phyloP scores from a whole-genome alignment of 1,140 invertebrate genomes.

The Aphidius ervi region DNA sequence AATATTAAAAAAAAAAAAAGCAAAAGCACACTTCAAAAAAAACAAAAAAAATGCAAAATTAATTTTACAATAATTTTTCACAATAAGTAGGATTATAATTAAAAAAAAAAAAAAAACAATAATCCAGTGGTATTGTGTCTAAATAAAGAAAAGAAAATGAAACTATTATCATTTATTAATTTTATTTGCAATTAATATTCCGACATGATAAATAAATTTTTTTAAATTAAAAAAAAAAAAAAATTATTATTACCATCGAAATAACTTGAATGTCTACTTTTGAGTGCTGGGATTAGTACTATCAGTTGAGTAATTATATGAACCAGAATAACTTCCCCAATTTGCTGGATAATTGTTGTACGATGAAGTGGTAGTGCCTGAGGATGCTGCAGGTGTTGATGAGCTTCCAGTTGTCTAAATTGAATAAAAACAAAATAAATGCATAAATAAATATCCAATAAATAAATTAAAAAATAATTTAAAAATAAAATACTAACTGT shows the following conservation, averaged over 20 bases:
- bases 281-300: constrained; percentile 27
- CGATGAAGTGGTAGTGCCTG: constrained; percentile 22
- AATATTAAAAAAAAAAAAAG: too few relatives aligned
- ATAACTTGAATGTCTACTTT: constrained; percentile 28
- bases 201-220: neutral
- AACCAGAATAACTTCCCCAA: constrained; percentile 30
- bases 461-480: constrained; percentile 1
- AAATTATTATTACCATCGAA: constrained; percentile 15
- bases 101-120: too few relatives aligned
- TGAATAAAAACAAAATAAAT: constrained; percentile 17
- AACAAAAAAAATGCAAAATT: too few relatives aligned
- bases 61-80: too few relatives aligned
- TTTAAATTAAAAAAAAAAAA: too few relatives aligned
- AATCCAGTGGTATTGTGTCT: too few relatives aligned
- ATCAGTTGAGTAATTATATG: constrained; percentile 23
- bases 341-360: constrained; percentile 32
- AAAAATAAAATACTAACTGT: constrained; percentile 18
- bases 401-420: constrained; percentile 30
- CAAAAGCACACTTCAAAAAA: too few relatives aligned
- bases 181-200: too few relatives aligned
- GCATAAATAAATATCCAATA: neutral
- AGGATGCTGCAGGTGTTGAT: constrained; percentile 26
- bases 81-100: too few relatives aligned
- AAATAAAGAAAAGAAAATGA: too few relatives aligned
- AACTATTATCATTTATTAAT: too few relatives aligned